Conservation (phyloP, 2,888 invertebrate species). For the Acleris cristana region DNA sequence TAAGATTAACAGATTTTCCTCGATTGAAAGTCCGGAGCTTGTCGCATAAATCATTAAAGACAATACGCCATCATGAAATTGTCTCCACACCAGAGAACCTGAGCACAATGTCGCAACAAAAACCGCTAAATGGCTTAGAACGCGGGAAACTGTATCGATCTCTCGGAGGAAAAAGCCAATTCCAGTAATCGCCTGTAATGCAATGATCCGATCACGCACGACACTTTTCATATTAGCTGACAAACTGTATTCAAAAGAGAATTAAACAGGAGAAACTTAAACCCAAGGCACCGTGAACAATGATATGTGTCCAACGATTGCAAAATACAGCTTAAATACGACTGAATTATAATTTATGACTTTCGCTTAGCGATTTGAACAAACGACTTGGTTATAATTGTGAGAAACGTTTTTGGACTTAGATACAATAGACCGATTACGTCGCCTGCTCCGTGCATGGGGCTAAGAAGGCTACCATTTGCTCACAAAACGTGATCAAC, state of each 20-base stretch:
- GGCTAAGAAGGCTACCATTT: slow-evolving; percentile 35
- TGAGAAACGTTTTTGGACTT: slow-evolving; percentile 55
- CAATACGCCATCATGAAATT: slow-evolving; percentile 31
- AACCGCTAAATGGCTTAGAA: slow-evolving; percentile 46
- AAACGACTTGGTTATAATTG: slow-evolving; percentile 54
- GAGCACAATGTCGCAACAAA: slow-evolving; percentile 45
- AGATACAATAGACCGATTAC: slow-evolving; percentile 60
- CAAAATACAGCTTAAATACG: slow-evolving; percentile 22
- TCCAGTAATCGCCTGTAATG: slow-evolving; percentile 42
- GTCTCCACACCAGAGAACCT: slow-evolving; percentile 38
- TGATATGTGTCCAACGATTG: slow-evolving; percentile 22
- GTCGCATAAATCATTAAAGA: slow-evolving; percentile 32
- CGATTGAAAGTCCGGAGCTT: slow-evolving; percentile 11
- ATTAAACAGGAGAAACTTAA: slow-evolving; percentile 20
- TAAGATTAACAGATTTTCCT: slow-evolving; percentile 3
- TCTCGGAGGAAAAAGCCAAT: slow-evolving; percentile 41
- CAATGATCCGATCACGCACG: slow-evolving; percentile 39
- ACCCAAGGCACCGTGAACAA: slow-evolving; percentile 4
- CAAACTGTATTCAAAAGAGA: slow-evolving; percentile 23
- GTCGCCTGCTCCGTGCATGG: slow-evolving; percentile 38
- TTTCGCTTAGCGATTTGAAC: slow-evolving; percentile 56
- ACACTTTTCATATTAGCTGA: slow-evolving; percentile 26
- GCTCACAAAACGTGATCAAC: not conserved
- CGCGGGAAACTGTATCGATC: slow-evolving; percentile 47
- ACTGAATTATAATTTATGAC: slow-evolving; percentile 45